Percentiles rank a stretch among this genome's conserved stretches.
These are phyloP conservation scores for Patella caerulea DNA, from an alignment of 2,888 invertebrate species.

Conservation along the genomic window DNA sequence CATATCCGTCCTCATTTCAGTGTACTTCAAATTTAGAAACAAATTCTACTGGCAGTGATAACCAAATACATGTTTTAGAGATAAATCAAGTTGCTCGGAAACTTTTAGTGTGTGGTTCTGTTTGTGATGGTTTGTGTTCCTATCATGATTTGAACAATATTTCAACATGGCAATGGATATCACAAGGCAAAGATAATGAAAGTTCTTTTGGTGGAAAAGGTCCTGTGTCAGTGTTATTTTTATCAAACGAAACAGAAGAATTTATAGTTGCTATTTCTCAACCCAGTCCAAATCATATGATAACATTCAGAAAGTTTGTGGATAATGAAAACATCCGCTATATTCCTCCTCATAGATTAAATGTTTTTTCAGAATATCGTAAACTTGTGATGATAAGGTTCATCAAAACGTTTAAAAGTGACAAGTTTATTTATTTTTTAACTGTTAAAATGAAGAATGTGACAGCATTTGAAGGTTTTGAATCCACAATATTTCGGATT, in stretches of 20 bases:
- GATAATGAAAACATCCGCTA: slow-evolving; percentile 20
- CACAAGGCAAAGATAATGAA: neutral
- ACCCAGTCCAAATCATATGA: slow-evolving; percentile 39
- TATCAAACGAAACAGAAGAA: neutral
- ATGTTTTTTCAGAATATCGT: slow-evolving; percentile 14
- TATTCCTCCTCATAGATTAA: slow-evolving; percentile 6
- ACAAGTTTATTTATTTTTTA: slow-evolving; percentile 60
- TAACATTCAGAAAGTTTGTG: slow-evolving; percentile 24
- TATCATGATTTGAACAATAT: slow-evolving; percentile 37
- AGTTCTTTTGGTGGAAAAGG: slow-evolving; percentile 27
- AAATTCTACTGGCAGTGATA: slow-evolving; percentile 23
- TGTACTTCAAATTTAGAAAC: slow-evolving; percentile 16
- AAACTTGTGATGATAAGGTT: slow-evolving; percentile 48
- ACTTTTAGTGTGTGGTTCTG: slow-evolving; percentile 48
- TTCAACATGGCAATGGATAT: slow-evolving; percentile 18
- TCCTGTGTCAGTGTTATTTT: slow-evolving; percentile 29
- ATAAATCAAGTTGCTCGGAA: slow-evolving; percentile 29
- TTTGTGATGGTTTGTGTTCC: slow-evolving; percentile 42
- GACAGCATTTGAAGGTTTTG: slow-evolving; percentile 17
- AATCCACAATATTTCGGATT: slow-evolving; percentile 64
- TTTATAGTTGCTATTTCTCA: slow-evolving; percentile 42
- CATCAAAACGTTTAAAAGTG: slow-evolving; percentile 61
- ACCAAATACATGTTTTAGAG: slow-evolving; percentile 45
- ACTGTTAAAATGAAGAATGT: slow-evolving; percentile 54
- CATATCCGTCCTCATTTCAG: slow-evolving; percentile 16